A percentile compares a stretch with the other conserved stretches of the same genome.
These are phyloP conservation scores for Diaprepes abbreviatus DNA, from an alignment of 2,888 invertebrate genomes.

Conservation along the genomic window DNA sequence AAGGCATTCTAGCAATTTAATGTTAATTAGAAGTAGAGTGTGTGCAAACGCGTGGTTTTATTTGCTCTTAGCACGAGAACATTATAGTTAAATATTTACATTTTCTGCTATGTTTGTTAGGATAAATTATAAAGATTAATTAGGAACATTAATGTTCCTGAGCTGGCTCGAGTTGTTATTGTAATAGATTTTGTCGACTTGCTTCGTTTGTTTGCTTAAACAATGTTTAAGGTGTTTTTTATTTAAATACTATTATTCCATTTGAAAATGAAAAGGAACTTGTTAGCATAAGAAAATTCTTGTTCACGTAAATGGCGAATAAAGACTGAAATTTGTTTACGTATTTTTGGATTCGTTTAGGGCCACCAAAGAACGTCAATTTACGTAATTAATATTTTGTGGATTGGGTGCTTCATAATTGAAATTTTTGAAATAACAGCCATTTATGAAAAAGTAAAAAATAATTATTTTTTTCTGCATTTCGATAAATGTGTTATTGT, in stretches of 20 bases:
- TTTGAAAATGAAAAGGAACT: slow-evolving; percentile 21
- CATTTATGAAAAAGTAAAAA: too few relatives aligned
- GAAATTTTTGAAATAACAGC: too few relatives aligned
- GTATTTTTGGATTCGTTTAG: neutral
- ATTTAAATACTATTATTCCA: slow-evolving; percentile 29
- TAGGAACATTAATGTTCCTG: slow-evolving; percentile 44
- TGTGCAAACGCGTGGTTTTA: slow-evolving; percentile 51
- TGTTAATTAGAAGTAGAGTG: slow-evolving; percentile 49
- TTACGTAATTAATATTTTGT: too few relatives aligned
- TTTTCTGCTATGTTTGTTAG: slow-evolving; percentile 46
- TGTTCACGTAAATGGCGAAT: neutral
- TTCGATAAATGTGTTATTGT: too few relatives aligned
- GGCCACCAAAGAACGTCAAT: neutral
- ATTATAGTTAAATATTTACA: slow-evolving; percentile 45
- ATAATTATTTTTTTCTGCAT: too few relatives aligned
- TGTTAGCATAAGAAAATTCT: slow-evolving; percentile 18
- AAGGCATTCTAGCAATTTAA: slow-evolving; percentile 39
- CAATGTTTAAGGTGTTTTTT: slow-evolving; percentile 29
- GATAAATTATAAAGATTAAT: slow-evolving; percentile 46
- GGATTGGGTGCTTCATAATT: too few relatives aligned
- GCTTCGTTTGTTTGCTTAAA: slow-evolving; percentile 30
- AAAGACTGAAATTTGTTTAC: neutral
- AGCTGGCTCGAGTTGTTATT: slow-evolving; percentile 35
- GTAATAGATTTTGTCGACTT: slow-evolving; percentile 27
- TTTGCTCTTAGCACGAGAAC: slow-evolving; percentile 51